Base-by-base conservation (phyloP, 1,140 invertebrate species). In the Dendrolimus kikuchii region DNA sequence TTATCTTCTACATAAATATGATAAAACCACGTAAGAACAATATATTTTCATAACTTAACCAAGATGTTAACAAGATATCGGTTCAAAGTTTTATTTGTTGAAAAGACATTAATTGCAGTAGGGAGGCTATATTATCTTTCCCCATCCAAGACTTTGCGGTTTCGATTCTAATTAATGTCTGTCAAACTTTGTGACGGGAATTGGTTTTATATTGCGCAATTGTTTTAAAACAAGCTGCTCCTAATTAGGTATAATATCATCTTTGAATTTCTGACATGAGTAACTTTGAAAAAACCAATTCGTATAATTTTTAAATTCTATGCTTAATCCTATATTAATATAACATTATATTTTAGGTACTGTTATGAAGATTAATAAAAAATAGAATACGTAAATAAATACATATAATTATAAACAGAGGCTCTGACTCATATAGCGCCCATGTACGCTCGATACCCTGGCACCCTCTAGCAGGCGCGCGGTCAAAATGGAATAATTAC, bases 121-220 rank as follows among this genome's bases (percentile, higher is more conserved):
- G 59, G 50, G 6, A 23, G 42, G n/a, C 8, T 37, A 37, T 45
- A 38, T 46, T 53, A 49, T 59, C 38, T 55, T 42, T 43, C 41
- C 8, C 38, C 7, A 36, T 37, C 42, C 50, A 36, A 36, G 57
- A 59, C 60, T n/a, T n/a, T 43, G 47, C 51, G 48, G 46, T 49
- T 64, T 67, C 65, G 62, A 45, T 59, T 55, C 60, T 74, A 74
- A 74, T 77, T 74, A 77, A 77, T 59, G 64, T 58, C 64, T 60
- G 64, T 55, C 67, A 65, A 57, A 54, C 45, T 57, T 61, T 23
- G 23, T 23, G 23, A 23, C 23, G 23, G 59, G 50, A 61, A 66
- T 54, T 48, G 62, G 67, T 74, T 71, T 67, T 71, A 71, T 73
- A 61, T 60, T 70, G 61, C 51, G 46, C 66, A 73, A 77, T 77